Conservation (phyloP, 2,113 vertebrate species). For the Ptyas mucosa region DNA sequence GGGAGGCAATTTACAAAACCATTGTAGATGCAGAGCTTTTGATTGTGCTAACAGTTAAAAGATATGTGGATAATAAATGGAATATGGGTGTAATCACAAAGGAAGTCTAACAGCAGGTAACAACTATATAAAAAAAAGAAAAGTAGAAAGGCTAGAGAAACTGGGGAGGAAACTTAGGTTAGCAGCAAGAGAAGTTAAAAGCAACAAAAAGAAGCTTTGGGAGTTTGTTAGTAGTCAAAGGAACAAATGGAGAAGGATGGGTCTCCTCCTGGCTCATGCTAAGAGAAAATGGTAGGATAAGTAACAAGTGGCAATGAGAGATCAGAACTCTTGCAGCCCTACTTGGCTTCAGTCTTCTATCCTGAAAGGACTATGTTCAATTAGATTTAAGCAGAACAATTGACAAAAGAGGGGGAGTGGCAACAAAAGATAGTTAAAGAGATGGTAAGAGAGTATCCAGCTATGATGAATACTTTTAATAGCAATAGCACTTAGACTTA, state of each 20-base stretch:
- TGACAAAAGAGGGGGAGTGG: not conserved
- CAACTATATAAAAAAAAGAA: not conserved
- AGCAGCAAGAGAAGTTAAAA: not conserved
- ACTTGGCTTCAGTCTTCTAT: not conserved
- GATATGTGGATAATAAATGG: not conserved
- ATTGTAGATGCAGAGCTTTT: not conserved
- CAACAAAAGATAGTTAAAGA: not conserved
- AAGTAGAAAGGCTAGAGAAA: not conserved
- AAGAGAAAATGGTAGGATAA: not conserved
- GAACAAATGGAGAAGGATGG: not conserved
- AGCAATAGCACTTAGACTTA: no score
- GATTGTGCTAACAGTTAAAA: not conserved
- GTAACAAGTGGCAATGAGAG: not conserved
- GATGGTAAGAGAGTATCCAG: not conserved
- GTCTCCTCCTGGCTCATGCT: not conserved
- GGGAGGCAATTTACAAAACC: not conserved
- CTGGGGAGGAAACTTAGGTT: not conserved
- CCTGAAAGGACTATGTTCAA: not conserved
- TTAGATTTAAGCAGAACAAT: not conserved
- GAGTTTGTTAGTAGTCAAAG: not conserved
- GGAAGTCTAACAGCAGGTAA: not conserved
- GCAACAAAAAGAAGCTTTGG: not conserved
- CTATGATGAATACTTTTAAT: not conserved
- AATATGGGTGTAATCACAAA: not conserved
- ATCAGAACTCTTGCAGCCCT: not conserved